A percentile compares a stretch with the other conserved stretches of the same genome.
These are phyloP conservation scores for Delphinus delphis DNA, from an alignment of 2,113 vertebrate species.

Conservation along the genomic window DNA sequence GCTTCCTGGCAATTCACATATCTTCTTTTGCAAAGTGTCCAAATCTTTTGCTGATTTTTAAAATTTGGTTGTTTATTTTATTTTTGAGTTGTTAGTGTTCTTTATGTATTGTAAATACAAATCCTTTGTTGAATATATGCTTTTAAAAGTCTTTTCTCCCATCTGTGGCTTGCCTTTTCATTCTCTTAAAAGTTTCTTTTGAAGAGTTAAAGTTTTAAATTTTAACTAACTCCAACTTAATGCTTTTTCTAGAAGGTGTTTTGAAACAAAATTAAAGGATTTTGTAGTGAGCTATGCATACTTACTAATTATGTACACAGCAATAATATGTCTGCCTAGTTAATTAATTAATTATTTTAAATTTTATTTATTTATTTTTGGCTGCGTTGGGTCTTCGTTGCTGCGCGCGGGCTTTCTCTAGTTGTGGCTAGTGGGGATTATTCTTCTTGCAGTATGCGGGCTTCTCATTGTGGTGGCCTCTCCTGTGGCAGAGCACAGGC, in stretches of 20 bases:
- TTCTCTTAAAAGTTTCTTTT: conserved; percentile 23
- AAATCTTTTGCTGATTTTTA: neutral
- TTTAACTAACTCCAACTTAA: neutral
- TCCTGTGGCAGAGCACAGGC: no score
- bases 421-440: no score
- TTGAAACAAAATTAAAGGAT: neutral
- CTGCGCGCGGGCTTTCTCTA: no score
- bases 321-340: neutral
- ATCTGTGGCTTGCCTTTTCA: conserved; percentile 1
- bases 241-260: conserved; percentile 14
- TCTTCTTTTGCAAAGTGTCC: neutral
- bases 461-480: no score
- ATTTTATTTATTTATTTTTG: no score
- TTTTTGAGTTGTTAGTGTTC: neutral
- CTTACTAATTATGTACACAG: conserved; percentile 1
- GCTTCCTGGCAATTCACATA: neutral
- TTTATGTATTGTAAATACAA: neutral
- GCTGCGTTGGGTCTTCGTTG: no score
- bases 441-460: no score
- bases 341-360: neutral
- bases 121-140: neutral
- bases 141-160: neutral
- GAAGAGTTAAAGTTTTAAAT: neutral
- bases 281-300: neutral
- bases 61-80: neutral